Evolutionary conservation across 2,888 invertebrate species (phyloP).

Genomic region (Sinhomidia bicolor): DNA sequence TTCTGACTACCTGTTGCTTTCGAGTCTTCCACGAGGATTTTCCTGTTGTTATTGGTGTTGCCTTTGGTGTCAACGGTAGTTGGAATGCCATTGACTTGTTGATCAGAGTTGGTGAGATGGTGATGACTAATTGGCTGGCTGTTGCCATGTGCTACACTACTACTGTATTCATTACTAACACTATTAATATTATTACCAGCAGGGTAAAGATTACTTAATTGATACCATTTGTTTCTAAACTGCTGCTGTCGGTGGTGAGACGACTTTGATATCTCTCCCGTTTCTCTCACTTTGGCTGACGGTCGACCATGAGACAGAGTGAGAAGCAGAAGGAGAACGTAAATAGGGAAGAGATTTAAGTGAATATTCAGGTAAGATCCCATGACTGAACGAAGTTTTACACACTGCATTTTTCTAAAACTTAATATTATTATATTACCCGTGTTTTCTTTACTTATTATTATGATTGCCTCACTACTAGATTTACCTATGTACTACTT

Average conservation of each 20-base stretch:
- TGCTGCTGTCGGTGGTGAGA: constrained; percentile 58
- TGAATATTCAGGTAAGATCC: constrained; percentile 76
- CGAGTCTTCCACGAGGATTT: constrained; percentile 48
- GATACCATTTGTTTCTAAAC: constrained; percentile 71
- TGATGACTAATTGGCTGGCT: constrained; percentile 64
- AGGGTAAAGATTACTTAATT: constrained; percentile 57
- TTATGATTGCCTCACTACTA: no score
- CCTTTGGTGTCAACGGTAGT: constrained; percentile 15
- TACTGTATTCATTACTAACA: constrained; percentile 68
- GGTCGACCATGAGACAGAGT: constrained; percentile 77
- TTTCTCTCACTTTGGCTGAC: constrained; percentile 75
- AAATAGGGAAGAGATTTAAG: constrained; percentile 75
- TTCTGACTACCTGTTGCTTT: constrained; percentile 68
- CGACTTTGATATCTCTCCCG: constrained; percentile 54
- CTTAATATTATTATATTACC: constrained; percentile 1
- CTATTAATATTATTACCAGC: constrained; percentile 63
- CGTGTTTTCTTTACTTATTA: constrained; percentile 30
- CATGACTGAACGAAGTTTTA: constrained; percentile 74
- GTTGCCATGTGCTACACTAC: constrained; percentile 66
- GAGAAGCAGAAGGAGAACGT: constrained; percentile 77
- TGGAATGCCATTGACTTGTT: constrained; percentile 62
- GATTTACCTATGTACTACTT: constrained; percentile 15
- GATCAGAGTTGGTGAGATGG: constrained; percentile 51
- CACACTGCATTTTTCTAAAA: constrained; percentile 76
- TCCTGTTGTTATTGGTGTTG: constrained; percentile 24